Base-by-base conservation (phyloP, 2,797 vertebrate genomes). In the Acrossocheilus wenchowensis region DNA sequence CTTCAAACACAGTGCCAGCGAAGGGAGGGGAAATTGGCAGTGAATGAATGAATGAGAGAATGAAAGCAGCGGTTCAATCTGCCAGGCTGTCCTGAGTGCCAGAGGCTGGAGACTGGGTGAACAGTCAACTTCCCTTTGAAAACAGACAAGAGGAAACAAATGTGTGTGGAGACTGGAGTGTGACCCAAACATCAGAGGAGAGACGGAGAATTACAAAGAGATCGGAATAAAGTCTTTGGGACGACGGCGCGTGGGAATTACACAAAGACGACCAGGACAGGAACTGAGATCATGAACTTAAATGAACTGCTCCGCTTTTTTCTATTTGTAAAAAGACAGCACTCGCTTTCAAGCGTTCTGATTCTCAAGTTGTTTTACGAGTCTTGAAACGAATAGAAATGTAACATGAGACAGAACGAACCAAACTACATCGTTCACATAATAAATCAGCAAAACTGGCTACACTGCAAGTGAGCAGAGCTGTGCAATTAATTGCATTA, bases 41-140 rank as follows among this genome's bases (percentile, higher is more conserved):
- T 66, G 83, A 88, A 88, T 91, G 92, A 88, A 88, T 91, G 92
- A 94, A 93, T 94, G 93, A 95, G 93, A 93, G 93, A 93, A 91
- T 41, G 21, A 91, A 92, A 92, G 92, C 92, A 94, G 92, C 93
- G 89, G 88, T 92, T 93, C 90, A 89, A 78, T 92, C 91, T 92
- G 92, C 90, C 93, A 92, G 88, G 91, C 90, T 91, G 92, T 93
- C 93, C 92, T 92, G 91, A 91, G 92, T 91, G 93, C 93, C 93
- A 94, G 93, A 91, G 93, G 93, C 93, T 89, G 93, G 93, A 93
- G 92, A 91, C 89, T 91, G 92, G 93, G 45, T 90, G 92, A 87
- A 87, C 92, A 78, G 19, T 89, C 84, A 89, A 93, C 90, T 89
- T 90, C 92, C 94, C 91, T 92, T 87, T 87, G 90, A 93, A 93